phyloP scores from a whole-genome alignment of 2,797 vertebrate species.

The Cynodonichthys magdalenae region DNA sequence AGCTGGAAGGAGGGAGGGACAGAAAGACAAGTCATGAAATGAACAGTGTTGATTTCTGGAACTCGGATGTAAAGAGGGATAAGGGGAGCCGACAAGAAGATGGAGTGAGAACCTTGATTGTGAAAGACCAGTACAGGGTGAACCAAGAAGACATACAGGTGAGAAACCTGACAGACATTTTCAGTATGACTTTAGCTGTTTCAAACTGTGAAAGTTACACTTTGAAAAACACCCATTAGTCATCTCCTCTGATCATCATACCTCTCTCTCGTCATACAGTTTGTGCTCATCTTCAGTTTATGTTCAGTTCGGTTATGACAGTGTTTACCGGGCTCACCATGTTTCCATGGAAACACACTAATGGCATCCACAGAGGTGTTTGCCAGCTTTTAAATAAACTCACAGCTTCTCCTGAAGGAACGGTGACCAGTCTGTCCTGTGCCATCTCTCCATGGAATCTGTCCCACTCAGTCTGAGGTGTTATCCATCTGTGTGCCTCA shows the following conservation, averaged over 20 bases:
- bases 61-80: constrained; percentile 91
- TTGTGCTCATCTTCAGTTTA: constrained; percentile 47
- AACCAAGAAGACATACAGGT: constrained; percentile 93
- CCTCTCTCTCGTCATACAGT: constrained; percentile 18
- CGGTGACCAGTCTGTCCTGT: constrained; percentile 39
- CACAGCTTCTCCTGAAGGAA: constrained; percentile 46
- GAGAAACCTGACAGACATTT: constrained; percentile 50
- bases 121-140: constrained; percentile 90
- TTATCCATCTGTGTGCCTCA: constrained; percentile 32
- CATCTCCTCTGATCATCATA: constrained; percentile 23
- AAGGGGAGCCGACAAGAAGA: constrained; percentile 89
- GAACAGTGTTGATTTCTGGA: constrained; percentile 95
- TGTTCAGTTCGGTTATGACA: constrained; percentile 47
- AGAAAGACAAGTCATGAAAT: constrained; percentile 85
- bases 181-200: neutral
- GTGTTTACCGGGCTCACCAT: constrained; percentile 38
- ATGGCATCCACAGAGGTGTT: constrained; percentile 46
- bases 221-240: too few relatives aligned
- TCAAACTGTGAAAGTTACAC: neutral
- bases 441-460: constrained; percentile 34
- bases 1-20: constrained; percentile 89
- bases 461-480: constrained; percentile 25
- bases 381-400: constrained; percentile 44
- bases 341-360: constrained; percentile 74
- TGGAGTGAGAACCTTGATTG: constrained; percentile 84